Evolutionary conservation across 1,140 invertebrate species (phyloP).

Genomic region (Idris sp.): DNA sequence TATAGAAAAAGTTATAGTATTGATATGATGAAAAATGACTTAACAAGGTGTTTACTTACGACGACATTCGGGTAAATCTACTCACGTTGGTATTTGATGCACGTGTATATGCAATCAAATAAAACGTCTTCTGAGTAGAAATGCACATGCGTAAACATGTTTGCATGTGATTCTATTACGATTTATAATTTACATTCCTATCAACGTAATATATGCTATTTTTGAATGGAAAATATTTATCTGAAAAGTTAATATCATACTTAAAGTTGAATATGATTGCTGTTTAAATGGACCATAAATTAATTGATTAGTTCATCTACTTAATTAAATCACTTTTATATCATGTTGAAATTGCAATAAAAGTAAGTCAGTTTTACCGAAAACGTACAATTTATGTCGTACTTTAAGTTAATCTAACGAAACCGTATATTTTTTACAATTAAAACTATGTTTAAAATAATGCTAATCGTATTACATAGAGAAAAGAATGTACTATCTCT

Average conservation of each 20-base stretch:
- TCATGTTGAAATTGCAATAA: too few species aligned
- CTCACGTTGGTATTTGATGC: slow-evolving; percentile 28
- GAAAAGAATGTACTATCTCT: slow-evolving; percentile 22
- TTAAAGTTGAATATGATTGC: too few species aligned
- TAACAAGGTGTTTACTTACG: slow-evolving; percentile 19
- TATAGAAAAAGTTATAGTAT: background rate
- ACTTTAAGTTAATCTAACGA: background rate
- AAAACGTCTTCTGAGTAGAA: slow-evolving; percentile 8
- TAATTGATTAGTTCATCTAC: too few species aligned
- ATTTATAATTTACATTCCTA: slow-evolving; percentile 15
- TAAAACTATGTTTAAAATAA: slow-evolving; percentile 26
- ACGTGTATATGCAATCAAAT: slow-evolving; percentile 29
- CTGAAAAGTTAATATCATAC: background rate
- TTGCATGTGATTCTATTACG: slow-evolving; percentile 14
- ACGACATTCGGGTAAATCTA: slow-evolving; percentile 21
- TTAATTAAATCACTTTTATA: too few species aligned
- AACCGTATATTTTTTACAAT: slow-evolving; percentile 18
- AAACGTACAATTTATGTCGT: too few species aligned
- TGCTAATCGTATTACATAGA: slow-evolving; percentile 23
- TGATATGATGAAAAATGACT: slow-evolving; percentile 4
- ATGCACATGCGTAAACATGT: slow-evolving; percentile 18
- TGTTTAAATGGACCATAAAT: too few species aligned
- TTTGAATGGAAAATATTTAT: slow-evolving; percentile 4
- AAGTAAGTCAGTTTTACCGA: too few species aligned
- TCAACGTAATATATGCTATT: slow-evolving; percentile 6